Percentiles rank a stretch among this genome's conserved stretches.
Conservation (phyloP, 2,797 vertebrate species). For the Tokudaia tokunoshimensis region DNA sequence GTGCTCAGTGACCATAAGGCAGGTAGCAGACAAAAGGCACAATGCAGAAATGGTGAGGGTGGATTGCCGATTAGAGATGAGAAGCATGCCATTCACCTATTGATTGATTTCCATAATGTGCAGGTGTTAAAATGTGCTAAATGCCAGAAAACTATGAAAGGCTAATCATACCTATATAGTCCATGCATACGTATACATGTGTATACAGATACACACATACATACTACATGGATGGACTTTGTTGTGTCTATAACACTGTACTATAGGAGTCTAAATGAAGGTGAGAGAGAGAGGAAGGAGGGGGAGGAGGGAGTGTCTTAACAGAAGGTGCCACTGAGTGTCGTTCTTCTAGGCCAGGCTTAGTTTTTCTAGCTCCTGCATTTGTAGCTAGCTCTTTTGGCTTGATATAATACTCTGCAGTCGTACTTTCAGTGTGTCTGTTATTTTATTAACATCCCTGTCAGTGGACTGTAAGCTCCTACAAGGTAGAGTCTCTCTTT, state of each 20-base stretch:
- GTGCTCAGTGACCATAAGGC: not conserved
- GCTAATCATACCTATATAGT: not conserved
- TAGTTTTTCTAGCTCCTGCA: not conserved
- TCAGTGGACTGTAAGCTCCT: not conserved
- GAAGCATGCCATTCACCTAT: not conserved
- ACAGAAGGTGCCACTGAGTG: not conserved
- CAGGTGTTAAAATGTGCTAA: not conserved
- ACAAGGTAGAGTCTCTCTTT: not conserved
- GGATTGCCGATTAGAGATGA: not conserved
- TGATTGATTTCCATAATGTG: slow-evolving; percentile 5
- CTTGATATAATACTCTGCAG: not conserved
- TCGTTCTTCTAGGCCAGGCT: not conserved
- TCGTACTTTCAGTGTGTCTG: not conserved
- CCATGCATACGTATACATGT: not conserved
- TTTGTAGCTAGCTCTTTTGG: not conserved
- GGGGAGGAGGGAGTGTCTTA: not conserved
- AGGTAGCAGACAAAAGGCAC: not conserved
- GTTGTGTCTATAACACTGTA: not conserved
- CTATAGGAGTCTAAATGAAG: not conserved
- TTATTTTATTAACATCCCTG: not conserved
- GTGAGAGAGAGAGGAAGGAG: not conserved
- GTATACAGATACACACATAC: not conserved
- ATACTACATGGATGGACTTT: not conserved
- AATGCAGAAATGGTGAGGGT: not conserved
- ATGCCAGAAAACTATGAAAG: not conserved